Conservation (phyloP, 2,888 invertebrate species). For the Antheraea assamensis region DNA sequence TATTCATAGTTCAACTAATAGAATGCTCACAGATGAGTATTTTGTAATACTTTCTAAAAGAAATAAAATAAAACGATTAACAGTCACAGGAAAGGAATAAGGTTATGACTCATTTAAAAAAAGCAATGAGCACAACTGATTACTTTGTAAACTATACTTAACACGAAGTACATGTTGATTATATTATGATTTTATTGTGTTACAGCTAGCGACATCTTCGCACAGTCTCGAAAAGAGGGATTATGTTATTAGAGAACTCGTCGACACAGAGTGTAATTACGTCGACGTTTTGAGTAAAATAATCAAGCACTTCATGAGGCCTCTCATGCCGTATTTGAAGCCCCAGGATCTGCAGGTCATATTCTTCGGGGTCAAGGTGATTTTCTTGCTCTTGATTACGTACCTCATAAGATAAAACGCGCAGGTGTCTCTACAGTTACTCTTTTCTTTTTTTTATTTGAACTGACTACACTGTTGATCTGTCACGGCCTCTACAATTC, state of each 20-base stretch:
- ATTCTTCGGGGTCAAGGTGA: conserved; percentile 95
- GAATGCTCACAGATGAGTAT: background rate
- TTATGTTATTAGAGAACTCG: conserved; percentile 94
- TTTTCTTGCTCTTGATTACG: conserved; percentile 31
- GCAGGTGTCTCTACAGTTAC: no score
- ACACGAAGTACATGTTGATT: background rate
- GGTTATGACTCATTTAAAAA: no score
- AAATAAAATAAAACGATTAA: background rate
- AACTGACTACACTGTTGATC: no score
- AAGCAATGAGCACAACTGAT: no score
- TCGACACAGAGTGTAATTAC: conserved; percentile 98
- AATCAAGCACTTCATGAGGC: conserved; percentile 89
- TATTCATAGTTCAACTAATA: no score
- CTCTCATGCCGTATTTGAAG: conserved; percentile 86
- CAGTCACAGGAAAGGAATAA: no score
- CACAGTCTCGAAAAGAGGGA: conserved; percentile 93
- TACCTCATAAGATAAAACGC: no score
- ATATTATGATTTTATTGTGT: conserved; percentile 22
- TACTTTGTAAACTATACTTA: no score
- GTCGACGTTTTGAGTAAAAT: conserved; percentile 95
- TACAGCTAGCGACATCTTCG: conserved; percentile 77
- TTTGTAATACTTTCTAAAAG: background rate
- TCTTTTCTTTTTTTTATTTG: no score
- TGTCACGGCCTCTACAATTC: no score
- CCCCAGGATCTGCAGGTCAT: conserved; percentile 90